These are phyloP conservation scores for Nixonia krombeini DNA, from an alignment of 1,140 invertebrate species.

Conservation along the genomic window DNA sequence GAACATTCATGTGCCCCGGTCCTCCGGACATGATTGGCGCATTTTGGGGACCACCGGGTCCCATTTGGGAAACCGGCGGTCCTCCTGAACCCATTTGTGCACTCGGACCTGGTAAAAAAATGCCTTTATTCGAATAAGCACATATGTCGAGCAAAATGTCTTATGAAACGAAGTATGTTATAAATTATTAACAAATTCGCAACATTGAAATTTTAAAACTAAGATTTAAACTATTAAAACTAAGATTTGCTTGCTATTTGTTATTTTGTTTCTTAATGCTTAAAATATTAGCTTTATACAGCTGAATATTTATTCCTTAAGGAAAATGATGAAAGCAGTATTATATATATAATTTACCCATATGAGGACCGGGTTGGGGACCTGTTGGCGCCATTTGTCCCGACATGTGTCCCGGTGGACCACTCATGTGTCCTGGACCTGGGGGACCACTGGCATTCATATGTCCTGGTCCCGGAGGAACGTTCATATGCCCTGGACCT, in stretches of 20 bases:
- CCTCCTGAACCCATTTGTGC: constrained; percentile 24
- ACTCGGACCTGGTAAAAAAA: neutral
- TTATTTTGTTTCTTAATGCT: too few species aligned
- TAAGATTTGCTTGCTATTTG: too few species aligned
- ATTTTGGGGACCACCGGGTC: constrained; percentile 36
- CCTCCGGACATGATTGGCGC: constrained; percentile 41
- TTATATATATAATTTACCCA: neutral
- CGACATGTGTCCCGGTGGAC: constrained; percentile 42
- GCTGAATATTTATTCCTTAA: too few species aligned
- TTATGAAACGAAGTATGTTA: too few species aligned
- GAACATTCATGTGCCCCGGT: constrained; percentile 55
- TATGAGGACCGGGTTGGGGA: constrained; percentile 29
- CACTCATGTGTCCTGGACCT: constrained; percentile 49
- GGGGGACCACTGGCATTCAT: constrained; percentile 32
- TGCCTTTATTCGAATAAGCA: neutral
- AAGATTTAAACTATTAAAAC: too few species aligned
- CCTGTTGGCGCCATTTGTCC: constrained; percentile 41
- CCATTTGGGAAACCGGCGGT: constrained; percentile 46
- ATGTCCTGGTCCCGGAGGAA: constrained; percentile 33
- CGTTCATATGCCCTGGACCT: constrained; percentile 46
- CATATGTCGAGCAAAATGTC: neutral
- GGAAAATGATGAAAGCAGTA: too few species aligned
- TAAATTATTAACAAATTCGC: too few species aligned
- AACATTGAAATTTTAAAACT: too few species aligned
- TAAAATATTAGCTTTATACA: too few species aligned